phyloP scores from a whole-genome alignment of 2,888 invertebrate genomes.

The Sinodicranocentrus sp. region DNA sequence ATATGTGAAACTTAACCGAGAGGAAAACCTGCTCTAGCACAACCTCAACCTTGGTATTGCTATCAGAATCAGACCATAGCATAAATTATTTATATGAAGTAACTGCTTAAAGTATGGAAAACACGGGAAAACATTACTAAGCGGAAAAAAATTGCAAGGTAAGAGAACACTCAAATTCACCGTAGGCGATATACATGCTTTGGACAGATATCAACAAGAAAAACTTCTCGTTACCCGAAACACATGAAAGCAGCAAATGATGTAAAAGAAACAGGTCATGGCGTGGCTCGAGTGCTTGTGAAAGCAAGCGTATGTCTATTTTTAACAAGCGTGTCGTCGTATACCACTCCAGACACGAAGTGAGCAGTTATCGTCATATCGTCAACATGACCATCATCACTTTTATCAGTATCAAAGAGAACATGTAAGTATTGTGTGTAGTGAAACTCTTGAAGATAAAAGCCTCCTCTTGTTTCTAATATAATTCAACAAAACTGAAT shows the following conservation, averaged over 20 bases:
- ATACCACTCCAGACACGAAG: not conserved
- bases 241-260: not conserved
- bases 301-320: not conserved
- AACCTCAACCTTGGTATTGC: slow-evolving; percentile 38
- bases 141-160: too few relatives aligned
- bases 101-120: not conserved
- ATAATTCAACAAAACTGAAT: not conserved
- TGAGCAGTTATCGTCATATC: not conserved
- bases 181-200: too few relatives aligned
- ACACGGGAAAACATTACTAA: too few relatives aligned
- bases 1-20: not conserved
- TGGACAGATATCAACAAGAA: too few relatives aligned
- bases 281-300: not conserved
- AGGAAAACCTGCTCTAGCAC: slow-evolving; percentile 18
- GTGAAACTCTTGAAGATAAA: slow-evolving; percentile 1
- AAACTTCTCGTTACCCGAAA: not conserved
- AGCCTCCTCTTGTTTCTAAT: not conserved
- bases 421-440: not conserved
- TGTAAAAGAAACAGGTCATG: too few relatives aligned
- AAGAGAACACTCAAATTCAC: too few relatives aligned
- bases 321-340: not conserved
- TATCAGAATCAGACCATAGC: slow-evolving; percentile 23
- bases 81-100: slow-evolving; percentile 35
- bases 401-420: slow-evolving; percentile 3
- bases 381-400: not conserved